phyloP scores from a whole-genome alignment of 2,113 vertebrate genomes.

The Neogobius melanostomus region DNA sequence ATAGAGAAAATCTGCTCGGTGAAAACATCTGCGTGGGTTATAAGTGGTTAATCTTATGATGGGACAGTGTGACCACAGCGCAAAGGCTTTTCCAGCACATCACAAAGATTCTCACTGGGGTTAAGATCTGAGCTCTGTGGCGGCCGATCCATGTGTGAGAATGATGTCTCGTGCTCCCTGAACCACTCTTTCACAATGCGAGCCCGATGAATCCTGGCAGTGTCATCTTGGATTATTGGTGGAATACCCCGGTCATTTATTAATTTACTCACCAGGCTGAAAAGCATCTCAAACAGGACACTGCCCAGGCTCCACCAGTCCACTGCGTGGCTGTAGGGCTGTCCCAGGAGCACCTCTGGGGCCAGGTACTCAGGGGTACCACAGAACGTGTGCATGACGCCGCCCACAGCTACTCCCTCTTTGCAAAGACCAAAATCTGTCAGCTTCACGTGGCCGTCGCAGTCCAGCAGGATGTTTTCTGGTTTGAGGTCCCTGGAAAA shows the following conservation, averaged over 20 bases:
- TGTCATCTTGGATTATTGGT: too few relatives aligned
- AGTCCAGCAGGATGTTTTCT: slow-evolving; percentile 79
- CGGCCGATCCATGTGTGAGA: too few relatives aligned
- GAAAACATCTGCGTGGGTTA: neutral
- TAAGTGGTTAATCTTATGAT: too few relatives aligned
- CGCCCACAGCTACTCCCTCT: slow-evolving; percentile 70
- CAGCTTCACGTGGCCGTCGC: slow-evolving; percentile 75
- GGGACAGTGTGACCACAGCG: too few relatives aligned
- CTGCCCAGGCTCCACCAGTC: slow-evolving; percentile 82
- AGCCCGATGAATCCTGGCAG: too few relatives aligned
- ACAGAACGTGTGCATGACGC: slow-evolving; percentile 75
- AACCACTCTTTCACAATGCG: too few relatives aligned
- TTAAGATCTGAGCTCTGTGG: too few relatives aligned
- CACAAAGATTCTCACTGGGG: too few relatives aligned
- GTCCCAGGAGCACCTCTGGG: slow-evolving; percentile 77
- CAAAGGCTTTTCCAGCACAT: too few relatives aligned
- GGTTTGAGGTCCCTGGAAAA: slow-evolving; percentile 77
- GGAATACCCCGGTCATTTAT: too few relatives aligned
- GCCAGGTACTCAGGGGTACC: slow-evolving; percentile 80
- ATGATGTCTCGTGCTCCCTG: too few relatives aligned
- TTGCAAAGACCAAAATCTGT: slow-evolving; percentile 83
- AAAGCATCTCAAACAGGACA: slow-evolving; percentile 81
- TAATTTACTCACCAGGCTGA: slow-evolving; percentile 68
- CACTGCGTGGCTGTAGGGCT: slow-evolving; percentile 72
- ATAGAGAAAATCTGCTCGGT: neutral